Conservation (phyloP, 1,140 invertebrate species). For the Pissodes strobi region DNA sequence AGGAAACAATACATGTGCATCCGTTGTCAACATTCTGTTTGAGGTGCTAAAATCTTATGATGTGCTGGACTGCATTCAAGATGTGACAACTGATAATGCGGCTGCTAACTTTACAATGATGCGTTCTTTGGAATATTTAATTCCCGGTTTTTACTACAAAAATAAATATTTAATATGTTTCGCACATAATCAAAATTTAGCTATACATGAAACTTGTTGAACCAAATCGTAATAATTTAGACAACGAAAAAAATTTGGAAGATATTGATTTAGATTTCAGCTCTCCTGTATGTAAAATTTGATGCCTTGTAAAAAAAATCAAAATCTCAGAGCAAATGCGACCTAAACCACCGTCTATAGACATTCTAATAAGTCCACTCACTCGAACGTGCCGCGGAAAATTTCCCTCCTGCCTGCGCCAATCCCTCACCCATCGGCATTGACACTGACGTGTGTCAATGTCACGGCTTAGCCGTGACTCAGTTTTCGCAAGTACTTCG, state of each 20-base stretch:
- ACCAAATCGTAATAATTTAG: no score
- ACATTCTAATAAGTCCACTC: no score
- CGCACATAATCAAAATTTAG: not conserved
- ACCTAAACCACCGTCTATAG: no score
- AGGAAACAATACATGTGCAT: conserved; percentile 8
- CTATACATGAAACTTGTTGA: conserved; percentile 11
- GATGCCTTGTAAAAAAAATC: not conserved
- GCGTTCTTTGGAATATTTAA: conserved; percentile 2
- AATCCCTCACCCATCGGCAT: no score
- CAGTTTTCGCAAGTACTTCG: no score
- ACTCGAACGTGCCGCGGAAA: no score
- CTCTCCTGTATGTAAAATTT: not conserved
- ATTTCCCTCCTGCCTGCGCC: no score
- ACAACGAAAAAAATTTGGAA: conserved; percentile 10
- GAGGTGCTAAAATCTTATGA: conserved; percentile 6
- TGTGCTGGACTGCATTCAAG: no score
- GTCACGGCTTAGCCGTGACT: no score
- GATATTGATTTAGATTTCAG: not conserved
- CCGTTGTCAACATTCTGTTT: conserved; percentile 2
- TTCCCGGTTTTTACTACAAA: no score
- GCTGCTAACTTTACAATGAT: not conserved
- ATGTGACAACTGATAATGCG: conserved; percentile 3
- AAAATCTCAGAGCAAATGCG: not conserved
- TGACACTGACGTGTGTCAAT: no score
- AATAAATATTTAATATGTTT: no score